phyloP scores from a whole-genome alignment of 2,797 vertebrate genomes.

The Malurus leucopterus region DNA sequence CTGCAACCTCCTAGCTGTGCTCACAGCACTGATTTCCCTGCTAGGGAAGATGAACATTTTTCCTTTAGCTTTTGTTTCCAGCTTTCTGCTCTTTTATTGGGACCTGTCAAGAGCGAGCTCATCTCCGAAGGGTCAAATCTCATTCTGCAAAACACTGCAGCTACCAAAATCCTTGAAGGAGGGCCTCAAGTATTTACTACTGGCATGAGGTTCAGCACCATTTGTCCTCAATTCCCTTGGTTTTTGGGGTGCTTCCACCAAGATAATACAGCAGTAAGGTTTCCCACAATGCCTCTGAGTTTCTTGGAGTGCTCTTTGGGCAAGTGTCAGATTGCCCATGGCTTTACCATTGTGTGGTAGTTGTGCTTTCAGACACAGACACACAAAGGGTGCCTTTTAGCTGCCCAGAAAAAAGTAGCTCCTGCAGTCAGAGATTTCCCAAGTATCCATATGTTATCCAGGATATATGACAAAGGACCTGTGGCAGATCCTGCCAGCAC shows the following conservation, averaged over 20 bases:
- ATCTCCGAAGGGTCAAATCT: background rate
- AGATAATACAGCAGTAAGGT: background rate
- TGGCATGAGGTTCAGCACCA: background rate
- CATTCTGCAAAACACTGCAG: background rate
- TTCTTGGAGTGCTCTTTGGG: background rate
- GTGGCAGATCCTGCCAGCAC: background rate
- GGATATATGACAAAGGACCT: background rate
- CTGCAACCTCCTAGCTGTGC: background rate
- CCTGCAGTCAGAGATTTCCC: background rate
- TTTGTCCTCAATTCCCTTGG: background rate
- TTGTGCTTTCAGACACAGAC: background rate
- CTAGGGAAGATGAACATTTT: background rate
- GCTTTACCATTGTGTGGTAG: background rate
- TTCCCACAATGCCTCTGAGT: rapidly evolving
- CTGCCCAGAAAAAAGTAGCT: background rate
- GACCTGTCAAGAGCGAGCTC: background rate
- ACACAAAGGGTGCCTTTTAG: background rate
- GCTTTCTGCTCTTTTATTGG: background rate
- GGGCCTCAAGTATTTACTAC: background rate
- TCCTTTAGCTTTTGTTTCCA: background rate
- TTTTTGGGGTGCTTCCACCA: background rate
- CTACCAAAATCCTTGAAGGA: background rate
- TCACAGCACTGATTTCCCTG: rapidly evolving
- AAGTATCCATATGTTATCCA: background rate
- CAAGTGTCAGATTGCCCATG: background rate